Evolutionary conservation across 2,113 vertebrate genomes (phyloP), one percentile per base, ranked within the genome.

Genomic region (Blennius ocellaris): DNA sequence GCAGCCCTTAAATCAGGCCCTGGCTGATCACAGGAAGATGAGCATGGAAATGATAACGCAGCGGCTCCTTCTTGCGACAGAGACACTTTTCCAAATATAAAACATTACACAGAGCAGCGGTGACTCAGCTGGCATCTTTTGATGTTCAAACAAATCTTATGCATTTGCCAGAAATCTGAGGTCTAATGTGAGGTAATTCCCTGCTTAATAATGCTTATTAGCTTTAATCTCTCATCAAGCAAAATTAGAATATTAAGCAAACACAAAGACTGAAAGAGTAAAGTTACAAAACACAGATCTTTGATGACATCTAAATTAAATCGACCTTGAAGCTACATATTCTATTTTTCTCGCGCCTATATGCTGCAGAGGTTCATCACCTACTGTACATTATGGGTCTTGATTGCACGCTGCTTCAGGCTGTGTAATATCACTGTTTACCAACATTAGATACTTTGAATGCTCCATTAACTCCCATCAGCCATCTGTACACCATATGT

Each of bases 71-170:
- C 8, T 43, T 17, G 30, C 64, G 8, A 44, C 21, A 36, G 39
- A 52, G 36, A 56, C 36, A 47, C 15, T 54, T 54, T 48, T 59
- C 10, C 48, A 63, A 45, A 43, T 49, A 49, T 73, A 49, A 72
- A 54, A 38, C 52, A 48, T 59, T 60, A 48, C 17, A n/a, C 8
- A 49, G 53, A 47, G 38, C 52, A 64, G 54, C 14, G 17, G 52
- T 50, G 66, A 81, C 59, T 75, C 71, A 59, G 67, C 50, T 44
- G 40, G 9, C 44, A 45, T 37, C 60, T 11, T 16, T 30, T 30
- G 10, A 66, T 80, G 67, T 37, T 69, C 60, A 50, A 49, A 49
- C 36, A 58, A 39, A 45, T 51, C 9, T 36, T 16, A 5, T 50
- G 43, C 8, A 41, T 57, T 51, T 52, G 66, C 21, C 21, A 40